Evolutionary conservation across 2,888 invertebrate species (phyloP), one percentile per base, ranked within the genome.

Genomic region (Pardosa pseudoannulata): DNA sequence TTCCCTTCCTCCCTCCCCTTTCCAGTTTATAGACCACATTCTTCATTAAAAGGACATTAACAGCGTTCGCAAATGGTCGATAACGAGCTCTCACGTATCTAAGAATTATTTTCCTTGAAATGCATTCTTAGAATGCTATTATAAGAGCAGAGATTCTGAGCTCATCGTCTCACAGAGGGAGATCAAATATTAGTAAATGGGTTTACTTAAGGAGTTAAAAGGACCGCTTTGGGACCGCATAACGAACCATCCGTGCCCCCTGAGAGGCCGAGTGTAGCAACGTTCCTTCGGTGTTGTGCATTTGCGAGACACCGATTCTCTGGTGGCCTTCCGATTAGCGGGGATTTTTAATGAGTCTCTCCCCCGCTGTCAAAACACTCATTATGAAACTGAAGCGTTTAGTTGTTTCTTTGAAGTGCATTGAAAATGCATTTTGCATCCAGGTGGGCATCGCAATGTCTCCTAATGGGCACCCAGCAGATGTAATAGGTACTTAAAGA

Each of bases 361-460:
- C 68, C 56, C 81, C 81, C 27, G 16, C 29, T 11, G 19, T 1
- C 13, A 13, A 19, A 32, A 32, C 29, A n/a, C 72, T 71, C 72
- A 65, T 73, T 80, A 73, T 28, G 32, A 73, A 46, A 72, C 71
- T 67, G 73, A 65, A 73, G 28, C 80, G 67, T 80, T 80, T 73
- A 73, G 67, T 65, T 73, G 65, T 65, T 80, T 36, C 36, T 36
- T 28, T 2, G 9, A 56, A 23, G 16, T 19, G 23, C 19, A 9
- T 79, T 62, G 11, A 13, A 36, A 13, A 16, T 19, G 27, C 65
- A 16, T 56, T 56, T 56, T n/a, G 41, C 16, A n/a, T 32, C 41
- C 46, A 46, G 41, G 46, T 29, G 72, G n/a, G 72, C n/a, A n/a
- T 72, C 23, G 56, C 56, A 23, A 11, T 56, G 56, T 56, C 56